Conservation (phyloP, 2,797 vertebrate genomes). For the Pseudomugil tenellus region DNA sequence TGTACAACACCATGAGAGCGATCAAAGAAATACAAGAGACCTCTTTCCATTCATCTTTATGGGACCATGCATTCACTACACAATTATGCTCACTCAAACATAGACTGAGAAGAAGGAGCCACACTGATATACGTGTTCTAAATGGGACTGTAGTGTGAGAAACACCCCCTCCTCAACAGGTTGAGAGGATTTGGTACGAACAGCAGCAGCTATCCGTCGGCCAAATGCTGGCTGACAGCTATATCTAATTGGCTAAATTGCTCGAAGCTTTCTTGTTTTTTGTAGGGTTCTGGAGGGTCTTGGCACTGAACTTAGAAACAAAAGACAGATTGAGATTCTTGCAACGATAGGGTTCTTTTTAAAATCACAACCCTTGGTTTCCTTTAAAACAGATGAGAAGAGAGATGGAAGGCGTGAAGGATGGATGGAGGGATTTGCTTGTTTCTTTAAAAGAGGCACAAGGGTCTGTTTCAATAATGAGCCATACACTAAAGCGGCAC, state of each 20-base stretch:
- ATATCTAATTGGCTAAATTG: conserved; percentile 74
- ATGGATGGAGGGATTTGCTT: conserved; percentile 67
- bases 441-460: conserved; percentile 47
- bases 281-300: conserved; percentile 42
- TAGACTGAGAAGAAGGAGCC: conserved; percentile 49
- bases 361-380: conserved; percentile 25
- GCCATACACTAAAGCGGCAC: conserved; percentile 65
- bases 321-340: conserved; percentile 67
- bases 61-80: conserved; percentile 53
- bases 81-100: conserved; percentile 49
- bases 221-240: conserved; percentile 64
- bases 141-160: conserved; percentile 55
- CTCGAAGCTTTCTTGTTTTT: conserved; percentile 63
- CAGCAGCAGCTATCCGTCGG: conserved; percentile 31
- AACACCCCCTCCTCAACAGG: conserved; percentile 48
- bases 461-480: conserved; percentile 49
- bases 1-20: conserved; percentile 68
- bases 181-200: conserved; percentile 36
- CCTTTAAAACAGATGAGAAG: conserved; percentile 44
- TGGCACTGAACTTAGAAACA: conserved; percentile 51
- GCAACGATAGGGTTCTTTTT: conserved; percentile 53
- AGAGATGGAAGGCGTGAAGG: conserved; percentile 43
- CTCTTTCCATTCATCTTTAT: conserved; percentile 64
- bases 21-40: conserved; percentile 51
- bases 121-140: conserved; percentile 60